Evolutionary conservation across 2,888 invertebrate species (phyloP), one percentile per base, ranked within the genome.

Genomic region (Trachelus troglodyta): DNA sequence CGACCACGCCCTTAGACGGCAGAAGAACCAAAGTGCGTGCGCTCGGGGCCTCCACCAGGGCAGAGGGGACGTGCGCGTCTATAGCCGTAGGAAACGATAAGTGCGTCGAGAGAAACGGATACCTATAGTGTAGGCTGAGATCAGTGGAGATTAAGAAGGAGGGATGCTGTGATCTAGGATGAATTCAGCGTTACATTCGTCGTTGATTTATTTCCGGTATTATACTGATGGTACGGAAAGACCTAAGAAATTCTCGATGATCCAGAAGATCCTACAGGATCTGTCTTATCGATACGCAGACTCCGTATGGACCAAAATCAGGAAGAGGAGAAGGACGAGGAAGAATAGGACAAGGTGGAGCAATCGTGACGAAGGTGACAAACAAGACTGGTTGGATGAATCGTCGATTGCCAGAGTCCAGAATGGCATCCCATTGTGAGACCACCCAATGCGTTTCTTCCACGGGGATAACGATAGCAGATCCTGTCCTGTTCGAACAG

Each of bases 1-100:
- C 88, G 87, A 89, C 91, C 91, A 91, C 91, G 91, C 91, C 85
- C 82, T 83, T 78, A 89, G 85, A 84, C 79, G 84, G 83, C 86
- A 79, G 85, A 40, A 81, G 83, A 77, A 82, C 79, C 76, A 77
- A 77, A 82, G 81, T 80, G 82, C 76, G 77, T 77, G 75, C 74
- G 77, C 79, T 30, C 31, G 82, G 31, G 9, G 71, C 83, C 79
- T 83, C 74, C 79, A 79, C 78, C 81, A 81, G 79, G 81, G 80
- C 81, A 79, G 80, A 83, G 80, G 80, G 83, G 76, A 76, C 74
- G 74, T 71, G 69, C 11, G 30, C 76, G 74, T 77, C 40, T 73
- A 74, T 76, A 74, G 76, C 69, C 79, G 76, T 75, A 77, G 76
- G 56, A 77, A 79, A 76, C 76, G 79, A 76, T 74, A 79, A 80